Evolutionary conservation across 2,797 vertebrate species (phyloP).

Genomic region (Enteromius treurensis): DNA sequence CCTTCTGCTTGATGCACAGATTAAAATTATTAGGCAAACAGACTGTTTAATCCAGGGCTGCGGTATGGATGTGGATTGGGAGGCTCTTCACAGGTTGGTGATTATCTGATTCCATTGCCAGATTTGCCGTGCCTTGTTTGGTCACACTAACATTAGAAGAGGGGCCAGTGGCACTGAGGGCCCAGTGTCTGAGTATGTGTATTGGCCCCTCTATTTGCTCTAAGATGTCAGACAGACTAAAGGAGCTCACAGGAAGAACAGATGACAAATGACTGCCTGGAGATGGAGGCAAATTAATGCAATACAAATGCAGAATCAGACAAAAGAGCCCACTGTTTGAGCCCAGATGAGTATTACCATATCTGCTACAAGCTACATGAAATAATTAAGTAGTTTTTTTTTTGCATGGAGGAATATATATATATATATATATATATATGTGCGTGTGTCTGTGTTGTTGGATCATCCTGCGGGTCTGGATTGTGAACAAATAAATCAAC

Average conservation of each 20-base stretch:
- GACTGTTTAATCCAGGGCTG: constrained; percentile 76
- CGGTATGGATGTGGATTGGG: constrained; percentile 88
- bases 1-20: constrained; percentile 78
- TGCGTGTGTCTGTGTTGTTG: too few species aligned
- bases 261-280: constrained; percentile 80
- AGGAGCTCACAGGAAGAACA: constrained; percentile 79
- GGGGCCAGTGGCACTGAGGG: constrained; percentile 74
- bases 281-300: constrained; percentile 49
- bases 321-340: constrained; percentile 40
- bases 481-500: neutral
- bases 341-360: constrained; percentile 22
- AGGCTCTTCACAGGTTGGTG: constrained; percentile 86
- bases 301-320: constrained; percentile 49
- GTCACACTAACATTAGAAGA: constrained; percentile 89
- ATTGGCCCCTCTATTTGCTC: constrained; percentile 82
- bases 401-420: neutral
- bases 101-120: constrained; percentile 86
- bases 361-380: neutral
- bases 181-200: constrained; percentile 81
- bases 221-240: constrained; percentile 82
- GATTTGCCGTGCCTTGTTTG: constrained; percentile 86
- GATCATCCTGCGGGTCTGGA: neutral
- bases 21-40: constrained; percentile 90
- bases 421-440: too few species aligned
- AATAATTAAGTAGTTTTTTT: neutral